Evolutionary conservation across 2,888 invertebrate genomes (phyloP).

Genomic region (Actias luna): DNA sequence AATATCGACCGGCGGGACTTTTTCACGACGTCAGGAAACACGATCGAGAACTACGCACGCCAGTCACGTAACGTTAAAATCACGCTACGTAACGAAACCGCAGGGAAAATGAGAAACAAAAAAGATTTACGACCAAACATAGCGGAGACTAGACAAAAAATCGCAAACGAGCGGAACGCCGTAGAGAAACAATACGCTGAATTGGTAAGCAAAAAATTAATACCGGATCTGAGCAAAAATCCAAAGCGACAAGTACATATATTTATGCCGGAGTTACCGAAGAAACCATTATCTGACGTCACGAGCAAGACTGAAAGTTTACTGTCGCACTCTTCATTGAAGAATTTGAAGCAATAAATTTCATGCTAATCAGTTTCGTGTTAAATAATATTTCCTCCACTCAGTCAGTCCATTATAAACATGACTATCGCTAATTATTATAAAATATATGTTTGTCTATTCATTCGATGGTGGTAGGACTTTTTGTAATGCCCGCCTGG

Average conservation of each 20-base stretch:
- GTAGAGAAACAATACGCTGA: constrained; percentile 73
- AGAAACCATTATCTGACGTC: constrained; percentile 68
- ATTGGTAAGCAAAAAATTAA: constrained; percentile 65
- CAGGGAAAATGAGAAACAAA: constrained; percentile 54
- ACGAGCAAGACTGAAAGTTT: constrained; percentile 63
- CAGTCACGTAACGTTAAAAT: constrained; percentile 70
- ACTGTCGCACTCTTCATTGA: constrained; percentile 50
- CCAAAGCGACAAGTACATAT: constrained; percentile 87
- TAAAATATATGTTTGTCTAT: no score
- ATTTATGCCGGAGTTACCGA: constrained; percentile 85
- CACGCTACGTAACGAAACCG: constrained; percentile 58
- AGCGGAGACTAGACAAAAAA: constrained; percentile 64
- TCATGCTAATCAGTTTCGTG: neutral
- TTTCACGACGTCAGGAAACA: constrained; percentile 72
- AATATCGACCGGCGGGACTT: constrained; percentile 71
- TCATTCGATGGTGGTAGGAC: no score
- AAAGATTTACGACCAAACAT: constrained; percentile 57
- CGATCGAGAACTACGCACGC: constrained; percentile 77
- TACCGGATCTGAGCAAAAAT: constrained; percentile 64
- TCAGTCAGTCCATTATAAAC: no score
- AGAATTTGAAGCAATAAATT: constrained; percentile 40
- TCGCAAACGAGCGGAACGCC: constrained; percentile 59
- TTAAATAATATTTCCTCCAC: neutral
- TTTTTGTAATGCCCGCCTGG: no score
- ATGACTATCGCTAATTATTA: no score